These are phyloP conservation scores for Sanderia malayensis DNA, from an alignment of 30 jellyfish, hydroid and myxozoan genomes.

Conservation along the genomic window DNA sequence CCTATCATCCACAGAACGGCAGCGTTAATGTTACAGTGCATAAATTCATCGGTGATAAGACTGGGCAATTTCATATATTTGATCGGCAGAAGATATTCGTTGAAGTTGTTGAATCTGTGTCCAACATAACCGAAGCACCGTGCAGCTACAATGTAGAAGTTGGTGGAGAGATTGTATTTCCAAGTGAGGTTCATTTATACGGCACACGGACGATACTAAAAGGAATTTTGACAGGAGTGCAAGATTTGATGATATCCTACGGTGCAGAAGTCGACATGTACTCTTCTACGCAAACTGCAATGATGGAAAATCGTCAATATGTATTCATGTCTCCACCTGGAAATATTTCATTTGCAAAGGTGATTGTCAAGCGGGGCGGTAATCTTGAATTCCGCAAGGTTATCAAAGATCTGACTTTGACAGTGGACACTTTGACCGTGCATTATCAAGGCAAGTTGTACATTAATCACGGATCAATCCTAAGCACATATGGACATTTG, in stretches of 20 bases:
- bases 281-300: constrained; percentile 61
- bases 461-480: constrained; percentile 47
- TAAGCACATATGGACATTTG: constrained; percentile 46
- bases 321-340: constrained; percentile 52
- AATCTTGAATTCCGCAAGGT: constrained; percentile 43
- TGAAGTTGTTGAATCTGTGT: constrained; percentile 56
- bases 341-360: constrained; percentile 38
- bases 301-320: constrained; percentile 29
- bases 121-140: constrained; percentile 60
- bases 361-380: constrained; percentile 43
- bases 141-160: constrained; percentile 48
- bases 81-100: constrained; percentile 64
- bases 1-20: constrained; percentile 27
- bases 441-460: constrained; percentile 55
- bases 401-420: constrained; percentile 15
- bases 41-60: constrained; percentile 56
- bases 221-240: constrained; percentile 58
- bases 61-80: constrained; percentile 65
- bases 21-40: constrained; percentile 62
- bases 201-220: constrained; percentile 50
- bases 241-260: constrained; percentile 27
- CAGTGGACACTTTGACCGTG: constrained; percentile 24
- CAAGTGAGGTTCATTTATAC: constrained; percentile 62
- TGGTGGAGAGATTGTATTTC: constrained; percentile 56
- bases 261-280: constrained; percentile 60